phyloP scores from a whole-genome alignment of 2,113 vertebrate genomes.

The Macheiramphus alcinus region DNA sequence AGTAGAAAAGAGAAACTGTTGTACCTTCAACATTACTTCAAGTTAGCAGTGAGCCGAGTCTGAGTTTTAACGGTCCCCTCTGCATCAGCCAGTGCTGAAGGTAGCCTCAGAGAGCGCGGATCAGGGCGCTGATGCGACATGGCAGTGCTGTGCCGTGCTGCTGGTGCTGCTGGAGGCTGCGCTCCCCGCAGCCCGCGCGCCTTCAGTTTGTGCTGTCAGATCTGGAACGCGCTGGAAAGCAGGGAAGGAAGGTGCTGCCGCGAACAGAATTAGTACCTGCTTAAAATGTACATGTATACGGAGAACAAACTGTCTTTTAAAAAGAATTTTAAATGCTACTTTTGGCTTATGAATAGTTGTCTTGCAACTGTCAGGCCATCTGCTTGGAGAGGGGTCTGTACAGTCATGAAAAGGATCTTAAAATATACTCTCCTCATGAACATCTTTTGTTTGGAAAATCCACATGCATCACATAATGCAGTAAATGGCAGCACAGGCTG shows the following conservation, averaged over 20 bases:
- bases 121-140: background rate
- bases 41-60: background rate
- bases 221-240: background rate
- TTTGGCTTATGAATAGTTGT: constrained; percentile 51
- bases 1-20: background rate
- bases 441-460: constrained; percentile 65
- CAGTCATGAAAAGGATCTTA: constrained; percentile 53
- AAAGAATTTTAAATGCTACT: constrained; percentile 20
- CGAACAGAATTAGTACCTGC: constrained; percentile 18
- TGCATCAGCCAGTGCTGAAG: background rate
- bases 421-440: constrained; percentile 57
- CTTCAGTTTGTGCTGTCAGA: background rate
- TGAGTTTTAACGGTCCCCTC: background rate
- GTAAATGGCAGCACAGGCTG: constrained; percentile 31
- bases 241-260: background rate
- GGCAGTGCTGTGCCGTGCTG: background rate
- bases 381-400: constrained; percentile 52
- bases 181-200: background rate
- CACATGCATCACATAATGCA: constrained; percentile 51
- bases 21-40: background rate
- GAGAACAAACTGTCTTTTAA: constrained; percentile 47
- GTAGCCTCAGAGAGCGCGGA: background rate
- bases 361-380: constrained; percentile 67
- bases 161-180: background rate
- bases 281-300: background rate